phyloP scores from a whole-genome alignment of 1,140 invertebrate species.

The Drosophila elegans region DNA sequence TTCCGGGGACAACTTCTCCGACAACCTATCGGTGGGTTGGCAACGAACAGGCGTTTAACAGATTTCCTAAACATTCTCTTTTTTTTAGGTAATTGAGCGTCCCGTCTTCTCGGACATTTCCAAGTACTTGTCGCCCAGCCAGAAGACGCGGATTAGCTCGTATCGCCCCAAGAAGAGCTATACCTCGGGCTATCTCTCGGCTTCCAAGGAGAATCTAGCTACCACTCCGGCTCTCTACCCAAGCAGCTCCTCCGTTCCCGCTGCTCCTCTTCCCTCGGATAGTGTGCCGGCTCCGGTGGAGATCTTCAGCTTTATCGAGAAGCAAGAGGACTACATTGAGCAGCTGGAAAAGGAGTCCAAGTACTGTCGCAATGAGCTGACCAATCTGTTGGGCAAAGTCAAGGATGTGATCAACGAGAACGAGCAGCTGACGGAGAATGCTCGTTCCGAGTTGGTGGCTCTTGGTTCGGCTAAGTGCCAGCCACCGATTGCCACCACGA shows the following conservation, averaged over 20 bases:
- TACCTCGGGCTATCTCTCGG: conserved; percentile 49
- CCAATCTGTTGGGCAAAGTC: conserved; percentile 91
- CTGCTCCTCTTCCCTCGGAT: conserved; percentile 57
- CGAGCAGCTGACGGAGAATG: conserved; percentile 90
- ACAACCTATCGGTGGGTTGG: conserved; percentile 75
- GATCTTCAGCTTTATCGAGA: conserved; percentile 90
- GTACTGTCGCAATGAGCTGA: conserved; percentile 91
- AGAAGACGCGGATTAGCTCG: conserved; percentile 71
- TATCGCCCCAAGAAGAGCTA: conserved; percentile 68
- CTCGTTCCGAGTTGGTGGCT: conserved; percentile 85
- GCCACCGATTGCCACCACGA: conserved; percentile 79
- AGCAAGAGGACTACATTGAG: conserved; percentile 93
- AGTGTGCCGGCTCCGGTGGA: conserved; percentile 85
- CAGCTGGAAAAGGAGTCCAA: conserved; percentile 92
- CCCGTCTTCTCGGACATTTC: conserved; percentile 84
- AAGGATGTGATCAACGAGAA: conserved; percentile 93
- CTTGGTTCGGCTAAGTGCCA: conserved; percentile 30
- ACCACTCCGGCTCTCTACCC: conserved; percentile 36
- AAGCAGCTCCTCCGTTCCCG: conserved; percentile 43
- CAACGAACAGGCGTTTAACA: neutral
- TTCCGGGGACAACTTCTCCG: conserved; percentile 86
- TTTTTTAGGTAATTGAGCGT: conserved; percentile 71
- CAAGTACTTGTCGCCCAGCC: conserved; percentile 82
- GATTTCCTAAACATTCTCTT: neutral
- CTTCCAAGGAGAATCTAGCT: conserved; percentile 74